These are phyloP conservation scores for Plutomurus gul DNA, from an alignment of 1,140 invertebrate species.

Conservation along the genomic window DNA sequence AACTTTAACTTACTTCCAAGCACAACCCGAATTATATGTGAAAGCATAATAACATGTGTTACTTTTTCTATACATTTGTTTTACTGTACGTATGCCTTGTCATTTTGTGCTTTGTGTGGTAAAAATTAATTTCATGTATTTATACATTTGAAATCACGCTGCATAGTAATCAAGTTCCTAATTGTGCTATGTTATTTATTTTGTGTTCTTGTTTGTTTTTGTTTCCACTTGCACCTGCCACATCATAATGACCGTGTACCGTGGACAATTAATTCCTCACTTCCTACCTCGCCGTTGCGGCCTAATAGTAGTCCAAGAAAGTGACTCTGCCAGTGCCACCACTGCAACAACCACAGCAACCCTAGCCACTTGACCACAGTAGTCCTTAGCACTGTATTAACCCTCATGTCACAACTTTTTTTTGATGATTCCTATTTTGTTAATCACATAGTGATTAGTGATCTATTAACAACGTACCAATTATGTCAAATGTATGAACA, in stretches of 20 bases:
- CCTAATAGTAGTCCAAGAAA: constrained; percentile 38
- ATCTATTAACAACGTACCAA: no score
- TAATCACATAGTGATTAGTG: not conserved
- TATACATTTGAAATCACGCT: not conserved
- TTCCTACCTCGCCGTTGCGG: not conserved
- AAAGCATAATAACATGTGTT: no score
- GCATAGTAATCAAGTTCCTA: not conserved
- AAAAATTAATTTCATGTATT: no score
- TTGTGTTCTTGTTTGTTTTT: not conserved
- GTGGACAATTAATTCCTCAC: not conserved
- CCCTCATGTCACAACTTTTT: not conserved
- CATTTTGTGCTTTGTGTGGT: no score
- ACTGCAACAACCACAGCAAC: constrained; percentile 36
- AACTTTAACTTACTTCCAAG: no score
- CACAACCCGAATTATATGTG: no score
- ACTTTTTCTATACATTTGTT: no score
- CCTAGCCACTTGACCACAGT: constrained; percentile 29
- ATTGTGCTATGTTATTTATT: not conserved
- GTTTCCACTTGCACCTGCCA: constrained; percentile 17
- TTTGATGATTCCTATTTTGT: not conserved
- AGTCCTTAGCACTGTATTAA: not conserved
- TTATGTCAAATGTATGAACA: no score
- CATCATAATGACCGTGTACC: not conserved
- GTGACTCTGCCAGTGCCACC: constrained; percentile 38
- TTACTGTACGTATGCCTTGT: no score